Evolutionary conservation across 2,888 invertebrate species (phyloP), one percentile per base, ranked within the genome.

Genomic region (Phragmatobia fuliginosa): DNA sequence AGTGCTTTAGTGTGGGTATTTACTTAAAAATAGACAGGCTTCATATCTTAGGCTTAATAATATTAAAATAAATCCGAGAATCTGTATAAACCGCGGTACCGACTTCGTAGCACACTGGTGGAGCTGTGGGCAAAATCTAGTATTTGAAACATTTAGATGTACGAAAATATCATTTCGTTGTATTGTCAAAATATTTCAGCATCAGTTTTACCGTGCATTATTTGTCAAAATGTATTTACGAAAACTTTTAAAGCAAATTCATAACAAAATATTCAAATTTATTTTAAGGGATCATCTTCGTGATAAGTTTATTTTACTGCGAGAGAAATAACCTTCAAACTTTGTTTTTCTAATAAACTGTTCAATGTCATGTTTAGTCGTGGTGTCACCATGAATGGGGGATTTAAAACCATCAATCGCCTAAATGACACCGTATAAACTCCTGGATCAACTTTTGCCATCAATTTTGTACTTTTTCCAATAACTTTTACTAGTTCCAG

Each of bases 371-470:
- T 11, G 41, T 31, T 62, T 18, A 33, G 18, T 59, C 32, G 45
- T 67, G 28, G 41, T 62, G 33, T 41, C n/a, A 58, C 21, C 25
- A 25, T 56, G 28, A 62, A 45, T 52, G 6, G 16, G 49, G n/a
- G 41, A 3, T 41, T 11, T 33, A 25, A 16, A n/a, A 64, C n/a
- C 59, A 68, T 68, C 68, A 64, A 68, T 68, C 64, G 45, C 49
- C 28, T 10, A 49, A n/a, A 28, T 68, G 64, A 68, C 64, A 60
- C 59, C 33, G 21, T 64, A 16, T 32, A 33, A 64, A 62, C 59
- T 60, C 28, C 28, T 33, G 14, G 11, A 7, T 21, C 5, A 68
- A 64, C 45, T 68, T 68, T 64, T 16, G 36, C 31, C 64, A 59
- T 68, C 32, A 36, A 59, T 68, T 68, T 25, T 64, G 60, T 45